Conservation (phyloP, 2,113 vertebrate genomes). For the Paratilapia polleni region DNA sequence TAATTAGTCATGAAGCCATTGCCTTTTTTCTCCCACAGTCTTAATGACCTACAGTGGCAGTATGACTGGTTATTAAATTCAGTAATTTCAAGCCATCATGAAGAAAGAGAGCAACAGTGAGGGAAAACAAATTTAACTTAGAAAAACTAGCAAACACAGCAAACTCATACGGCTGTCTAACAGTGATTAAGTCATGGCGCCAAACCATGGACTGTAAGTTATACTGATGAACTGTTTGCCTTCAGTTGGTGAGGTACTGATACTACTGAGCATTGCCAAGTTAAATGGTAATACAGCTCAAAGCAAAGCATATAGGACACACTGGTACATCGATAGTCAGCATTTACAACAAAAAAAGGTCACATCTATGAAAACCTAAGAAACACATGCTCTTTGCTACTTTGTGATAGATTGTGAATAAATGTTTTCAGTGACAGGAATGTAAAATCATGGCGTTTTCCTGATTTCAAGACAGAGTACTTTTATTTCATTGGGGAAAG, state of each 20-base stretch:
- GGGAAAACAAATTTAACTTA: neutral
- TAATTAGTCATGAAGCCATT: constrained; percentile 33
- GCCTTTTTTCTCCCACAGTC: constrained; percentile 12
- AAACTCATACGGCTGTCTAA: neutral
- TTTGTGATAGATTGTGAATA: neutral
- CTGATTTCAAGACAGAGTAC: neutral
- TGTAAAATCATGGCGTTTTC: neutral
- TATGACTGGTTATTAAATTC: constrained; percentile 35
- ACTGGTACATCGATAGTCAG: neutral
- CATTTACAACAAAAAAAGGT: neutral
- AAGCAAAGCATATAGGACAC: neutral
- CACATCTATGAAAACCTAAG: neutral
- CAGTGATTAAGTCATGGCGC: neutral
- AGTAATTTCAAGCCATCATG: constrained; percentile 7
- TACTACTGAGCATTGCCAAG: neutral
- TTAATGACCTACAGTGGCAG: constrained; percentile 25
- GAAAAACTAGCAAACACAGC: neutral
- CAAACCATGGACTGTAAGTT: neutral
- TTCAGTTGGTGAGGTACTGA: neutral
- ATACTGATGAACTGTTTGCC: neutral
- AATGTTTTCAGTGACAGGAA: neutral
- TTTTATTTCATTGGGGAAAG: neutral
- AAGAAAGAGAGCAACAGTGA: neutral
- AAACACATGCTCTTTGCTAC: neutral
- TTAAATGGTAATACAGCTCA: neutral